Conservation (phyloP, 2,797 vertebrate species). For the Rhincodon typus region DNA sequence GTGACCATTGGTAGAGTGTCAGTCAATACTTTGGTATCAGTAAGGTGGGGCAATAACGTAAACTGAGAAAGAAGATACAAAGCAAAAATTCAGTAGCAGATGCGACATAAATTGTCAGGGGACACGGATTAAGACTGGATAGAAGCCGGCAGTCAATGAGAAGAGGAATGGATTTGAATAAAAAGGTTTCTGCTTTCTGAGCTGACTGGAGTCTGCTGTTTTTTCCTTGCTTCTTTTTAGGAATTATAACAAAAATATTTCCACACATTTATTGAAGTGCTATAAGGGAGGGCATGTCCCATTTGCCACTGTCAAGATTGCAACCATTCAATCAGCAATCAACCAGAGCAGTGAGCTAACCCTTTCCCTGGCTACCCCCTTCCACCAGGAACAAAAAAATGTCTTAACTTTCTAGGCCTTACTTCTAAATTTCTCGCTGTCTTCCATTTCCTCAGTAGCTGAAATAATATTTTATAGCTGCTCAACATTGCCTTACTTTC, state of each 20-base stretch:
- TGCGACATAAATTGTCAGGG: slow-evolving; percentile 25
- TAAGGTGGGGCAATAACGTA: not conserved
- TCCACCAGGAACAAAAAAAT: too few relatives aligned
- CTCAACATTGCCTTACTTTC: not conserved
- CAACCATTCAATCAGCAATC: not conserved
- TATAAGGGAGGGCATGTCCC: not conserved
- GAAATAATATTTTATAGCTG: not conserved
- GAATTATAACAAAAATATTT: not conserved
- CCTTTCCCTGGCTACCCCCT: too few relatives aligned
- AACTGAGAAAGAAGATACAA: not conserved
- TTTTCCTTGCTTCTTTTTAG: not conserved
- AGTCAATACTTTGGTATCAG: not conserved
- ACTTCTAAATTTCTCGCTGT: not conserved
- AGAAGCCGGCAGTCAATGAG: slow-evolving; percentile 6
- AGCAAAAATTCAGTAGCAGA: not conserved
- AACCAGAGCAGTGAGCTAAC: not conserved
- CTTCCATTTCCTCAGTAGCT: not conserved
- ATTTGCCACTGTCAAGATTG: not conserved
- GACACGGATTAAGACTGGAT: not conserved
- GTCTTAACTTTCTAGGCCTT: not conserved
- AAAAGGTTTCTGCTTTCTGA: not conserved
- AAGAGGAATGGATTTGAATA: not conserved
- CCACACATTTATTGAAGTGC: not conserved
- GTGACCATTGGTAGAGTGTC: not conserved
- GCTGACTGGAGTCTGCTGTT: not conserved